These are phyloP conservation scores for Tyto alba DNA, from an alignment of 2,113 vertebrate species.

Conservation along the genomic window DNA sequence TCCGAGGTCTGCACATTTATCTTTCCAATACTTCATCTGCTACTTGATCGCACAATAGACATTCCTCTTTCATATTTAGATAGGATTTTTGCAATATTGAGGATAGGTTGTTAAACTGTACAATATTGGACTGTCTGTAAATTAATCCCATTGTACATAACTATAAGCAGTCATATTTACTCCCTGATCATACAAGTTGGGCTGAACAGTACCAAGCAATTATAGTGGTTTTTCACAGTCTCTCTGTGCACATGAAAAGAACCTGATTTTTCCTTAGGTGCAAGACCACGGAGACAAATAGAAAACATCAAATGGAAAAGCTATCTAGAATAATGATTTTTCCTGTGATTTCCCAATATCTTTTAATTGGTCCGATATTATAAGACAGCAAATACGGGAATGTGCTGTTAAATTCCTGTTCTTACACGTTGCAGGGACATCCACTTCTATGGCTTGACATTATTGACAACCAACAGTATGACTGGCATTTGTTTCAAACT, in stretches of 20 bases:
- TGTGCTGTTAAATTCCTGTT: background rate
- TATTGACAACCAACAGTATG: background rate
- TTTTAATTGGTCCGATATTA: background rate
- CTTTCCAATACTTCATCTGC: background rate
- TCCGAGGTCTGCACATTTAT: background rate
- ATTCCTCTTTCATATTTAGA: background rate
- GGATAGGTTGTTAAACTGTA: background rate
- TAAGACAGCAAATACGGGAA: background rate
- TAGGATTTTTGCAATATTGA: background rate
- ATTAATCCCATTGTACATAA: background rate
- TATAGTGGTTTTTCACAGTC: background rate
- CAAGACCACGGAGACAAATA: background rate
- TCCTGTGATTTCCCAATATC: background rate
- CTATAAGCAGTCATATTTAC: background rate
- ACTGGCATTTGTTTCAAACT: background rate
- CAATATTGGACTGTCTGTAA: background rate
- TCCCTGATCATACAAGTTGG: background rate
- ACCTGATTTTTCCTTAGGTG: background rate
- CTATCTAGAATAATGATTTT: background rate
- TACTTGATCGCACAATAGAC: background rate
- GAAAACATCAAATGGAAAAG: background rate
- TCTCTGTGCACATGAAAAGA: background rate
- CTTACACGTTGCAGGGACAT: background rate
- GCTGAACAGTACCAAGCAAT: background rate
- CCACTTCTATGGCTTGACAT: background rate